Evolutionary conservation across 2,797 vertebrate species (phyloP), one percentile per base, ranked within the genome.

Genomic region (Takifugu ocellatus): DNA sequence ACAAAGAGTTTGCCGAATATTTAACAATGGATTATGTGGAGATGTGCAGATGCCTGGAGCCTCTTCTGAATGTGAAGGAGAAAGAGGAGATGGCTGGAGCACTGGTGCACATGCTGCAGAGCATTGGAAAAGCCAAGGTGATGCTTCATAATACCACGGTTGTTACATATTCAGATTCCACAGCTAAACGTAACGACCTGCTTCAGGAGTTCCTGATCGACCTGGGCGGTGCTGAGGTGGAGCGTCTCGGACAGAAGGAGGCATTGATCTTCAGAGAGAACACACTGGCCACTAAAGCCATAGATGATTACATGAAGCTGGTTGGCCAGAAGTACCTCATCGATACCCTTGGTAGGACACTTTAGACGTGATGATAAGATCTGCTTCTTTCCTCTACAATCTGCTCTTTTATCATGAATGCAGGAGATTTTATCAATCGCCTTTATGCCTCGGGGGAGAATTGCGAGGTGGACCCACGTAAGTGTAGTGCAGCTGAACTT

Each of bases 241-340:
- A 94, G 3, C 95, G 95, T n/a, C 92, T 93, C 2, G 94, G 94
- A 1, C 94, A 94, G 54, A 94, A 87, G 0, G 94, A 98, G 70
- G 93, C 93, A 0, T 77, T 98, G 74, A 93, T 99, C 68, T 99
- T 98, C 86, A 92, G 96, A 24, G 95, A 98, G 87, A 98, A 99
- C 87, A 98, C 95, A 0, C 72, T 99, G 73, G 94, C 95, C 70
- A 98, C 96, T 50, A 98, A 98, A 80, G 96, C 97, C 63, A 96
- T 99, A 0, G 97, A 99, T 9, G 96, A 99, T 71, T 99, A 96
- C 66, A 98, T 99, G 96, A 99, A 98, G 76, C 88, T 99, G 76
- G 96, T 99, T 63, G 97, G 96, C 9, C 94, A 93, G 76, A 94
- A 93, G 74, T 99, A 97, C 80, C 96, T 99, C 27, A 92, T 94